phyloP scores from a whole-genome alignment of 1,140 invertebrate genomes.

The Odontomachus brunneus region DNA sequence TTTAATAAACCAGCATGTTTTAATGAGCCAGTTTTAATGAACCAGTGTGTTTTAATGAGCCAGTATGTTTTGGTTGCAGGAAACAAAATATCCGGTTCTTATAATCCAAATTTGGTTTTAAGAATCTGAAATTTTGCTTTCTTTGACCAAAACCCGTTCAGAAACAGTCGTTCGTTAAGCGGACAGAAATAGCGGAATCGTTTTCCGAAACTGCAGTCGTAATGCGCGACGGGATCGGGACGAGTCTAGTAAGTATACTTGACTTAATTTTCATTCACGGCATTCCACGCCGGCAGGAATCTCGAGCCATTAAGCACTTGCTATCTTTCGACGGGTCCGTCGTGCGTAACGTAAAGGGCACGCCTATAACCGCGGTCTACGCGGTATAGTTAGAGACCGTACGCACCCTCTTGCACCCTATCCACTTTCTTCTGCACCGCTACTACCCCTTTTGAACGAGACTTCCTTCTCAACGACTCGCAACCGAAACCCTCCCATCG shows the following conservation, averaged over 20 bases:
- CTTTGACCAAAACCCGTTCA: neutral
- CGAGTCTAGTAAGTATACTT: slow-evolving; percentile 74
- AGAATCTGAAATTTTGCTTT: no score
- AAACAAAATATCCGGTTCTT: no score
- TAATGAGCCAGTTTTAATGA: no score
- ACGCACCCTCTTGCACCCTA: slow-evolving; percentile 52
- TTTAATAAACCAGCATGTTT: no score
- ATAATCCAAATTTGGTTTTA: no score
- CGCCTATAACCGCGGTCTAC: slow-evolving; percentile 69
- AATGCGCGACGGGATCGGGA: slow-evolving; percentile 13
- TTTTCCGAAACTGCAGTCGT: slow-evolving; percentile 25
- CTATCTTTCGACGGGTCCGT: slow-evolving; percentile 80
- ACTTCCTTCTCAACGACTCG: slow-evolving; percentile 60
- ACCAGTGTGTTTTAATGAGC: no score
- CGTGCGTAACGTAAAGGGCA: slow-evolving; percentile 75
- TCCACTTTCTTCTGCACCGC: slow-evolving; percentile 34
- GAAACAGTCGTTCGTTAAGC: neutral
- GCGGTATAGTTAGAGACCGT: slow-evolving; percentile 59
- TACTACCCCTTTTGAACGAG: slow-evolving; percentile 58
- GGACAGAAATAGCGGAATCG: slow-evolving; percentile 36
- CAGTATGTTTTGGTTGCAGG: no score
- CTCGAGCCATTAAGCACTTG: slow-evolving; percentile 83
- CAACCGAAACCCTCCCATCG: slow-evolving; percentile 34
- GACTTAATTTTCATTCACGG: slow-evolving; percentile 84
- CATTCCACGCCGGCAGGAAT: slow-evolving; percentile 82